Base-by-base conservation (phyloP, 2,113 vertebrate genomes). In the Datnioides undecimradiatus region DNA sequence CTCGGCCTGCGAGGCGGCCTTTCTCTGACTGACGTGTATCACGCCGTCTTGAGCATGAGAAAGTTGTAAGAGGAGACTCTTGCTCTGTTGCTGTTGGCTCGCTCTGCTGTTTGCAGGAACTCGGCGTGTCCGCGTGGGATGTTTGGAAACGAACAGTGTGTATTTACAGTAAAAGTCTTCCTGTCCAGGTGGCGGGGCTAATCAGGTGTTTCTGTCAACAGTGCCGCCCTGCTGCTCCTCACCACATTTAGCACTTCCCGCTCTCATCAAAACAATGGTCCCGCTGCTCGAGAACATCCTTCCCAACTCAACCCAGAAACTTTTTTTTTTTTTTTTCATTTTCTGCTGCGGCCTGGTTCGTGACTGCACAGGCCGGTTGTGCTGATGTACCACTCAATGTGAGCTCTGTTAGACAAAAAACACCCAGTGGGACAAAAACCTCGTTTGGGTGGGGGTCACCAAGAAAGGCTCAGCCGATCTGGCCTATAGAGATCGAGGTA, bases 91-190 rank as follows among this genome's bases (percentile, higher is more conserved):
- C 33, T 55, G 4, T 81, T 87, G 88, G 85, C 74, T 59, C 72
- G 21, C 51, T 14, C 17, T 45, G 34, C 21, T 74, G 80, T 81
- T 83, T 60, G 71, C 31, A 58, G 31, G 25, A 79, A 11, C 62
- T 76, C 25, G 3, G 57, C 25, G 59, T 49, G 63, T 40, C n/a
- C n/a, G 62, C 43, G 62, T 65, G 63, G 19, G 66, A 64, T 73
- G 63, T 78, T 82, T 81, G 72, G 54, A 90, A 79, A 67, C 14
- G 54, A 52, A 67, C 40, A 33, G 38, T 46, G 57, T 76, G 68
- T 83, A 69, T 85, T 85, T 87, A 79, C 66, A 85, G 81, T 79
- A 58, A 69, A 65, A 63, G 54, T 72, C 73, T 71, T 76, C 76
- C 80, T 85, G 62, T 60, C 66, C 82, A 91, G 78, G 67, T 85